Evolutionary conservation across 2,113 vertebrate genomes (phyloP).

Genomic region (Vicugna pacos): DNA sequence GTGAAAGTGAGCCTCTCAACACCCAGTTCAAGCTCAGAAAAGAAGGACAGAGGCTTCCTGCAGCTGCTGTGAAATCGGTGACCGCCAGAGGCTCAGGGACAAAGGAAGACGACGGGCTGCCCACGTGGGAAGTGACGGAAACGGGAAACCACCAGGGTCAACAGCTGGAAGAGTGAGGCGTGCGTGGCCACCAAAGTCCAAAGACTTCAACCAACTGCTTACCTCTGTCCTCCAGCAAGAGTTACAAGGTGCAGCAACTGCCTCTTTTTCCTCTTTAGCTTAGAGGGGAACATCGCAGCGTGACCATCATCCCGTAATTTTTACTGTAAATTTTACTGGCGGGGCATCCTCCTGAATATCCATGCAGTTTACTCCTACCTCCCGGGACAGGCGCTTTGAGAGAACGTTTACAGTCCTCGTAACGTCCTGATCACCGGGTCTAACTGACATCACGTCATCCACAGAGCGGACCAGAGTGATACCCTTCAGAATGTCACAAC

Average conservation of each 20-base stretch:
- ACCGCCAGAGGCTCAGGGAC: fast-evolving
- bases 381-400: neutral
- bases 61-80: slow-evolving; percentile 58
- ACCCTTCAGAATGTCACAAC: neutral
- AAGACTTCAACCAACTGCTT: neutral
- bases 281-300: too few species aligned
- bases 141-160: fast-evolving
- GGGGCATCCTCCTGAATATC: neutral
- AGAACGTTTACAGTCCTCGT: neutral
- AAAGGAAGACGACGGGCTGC: too few species aligned
- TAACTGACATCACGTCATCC: neutral
- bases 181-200: neutral
- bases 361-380: neutral
- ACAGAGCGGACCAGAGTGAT: neutral
- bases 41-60: slow-evolving; percentile 71
- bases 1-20: slow-evolving; percentile 74
- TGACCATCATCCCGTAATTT: neutral
- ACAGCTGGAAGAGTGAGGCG: neutral
- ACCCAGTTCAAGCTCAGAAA: slow-evolving; percentile 69
- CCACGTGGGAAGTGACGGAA: neutral
- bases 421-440: neutral
- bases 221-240: neutral
- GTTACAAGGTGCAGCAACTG: too few species aligned
- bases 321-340: neutral
- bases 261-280: neutral